These are phyloP conservation scores for Aricia agestis DNA, from an alignment of 1,140 invertebrate genomes.

Conservation along the genomic window DNA sequence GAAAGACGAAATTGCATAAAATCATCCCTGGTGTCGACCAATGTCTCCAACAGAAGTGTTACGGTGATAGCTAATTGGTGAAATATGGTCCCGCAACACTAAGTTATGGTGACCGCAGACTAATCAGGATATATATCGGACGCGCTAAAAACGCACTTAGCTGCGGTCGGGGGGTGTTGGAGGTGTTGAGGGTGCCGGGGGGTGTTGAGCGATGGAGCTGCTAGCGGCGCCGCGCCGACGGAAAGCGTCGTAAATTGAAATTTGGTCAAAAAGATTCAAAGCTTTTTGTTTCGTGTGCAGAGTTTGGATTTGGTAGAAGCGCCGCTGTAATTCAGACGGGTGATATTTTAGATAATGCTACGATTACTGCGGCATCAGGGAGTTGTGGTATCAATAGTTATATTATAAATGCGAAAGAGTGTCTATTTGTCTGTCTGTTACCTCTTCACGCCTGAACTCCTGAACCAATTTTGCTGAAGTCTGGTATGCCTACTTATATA, in stretches of 20 bases:
- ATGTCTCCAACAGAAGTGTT: too few relatives aligned
- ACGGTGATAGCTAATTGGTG: background rate
- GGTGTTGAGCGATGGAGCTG: background rate
- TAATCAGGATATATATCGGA: constrained; percentile 10
- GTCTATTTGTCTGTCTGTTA: too few relatives aligned
- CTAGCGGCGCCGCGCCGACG: constrained; percentile 7
- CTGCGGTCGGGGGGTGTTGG: constrained; percentile 6
- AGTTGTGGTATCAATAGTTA: too few relatives aligned
- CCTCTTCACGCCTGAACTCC: too few relatives aligned
- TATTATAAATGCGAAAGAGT: too few relatives aligned
- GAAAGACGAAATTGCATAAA: too few relatives aligned
- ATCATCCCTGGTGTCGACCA: too few relatives aligned
- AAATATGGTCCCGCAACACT: background rate
- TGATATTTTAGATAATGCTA: too few relatives aligned
- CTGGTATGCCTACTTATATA: too few relatives aligned
- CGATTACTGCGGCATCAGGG: too few relatives aligned
- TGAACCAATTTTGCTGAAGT: too few relatives aligned
- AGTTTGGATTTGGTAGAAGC: background rate
- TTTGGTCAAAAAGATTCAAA: constrained; percentile 20
- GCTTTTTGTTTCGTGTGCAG: constrained; percentile 11
- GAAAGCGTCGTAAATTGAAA: constrained; percentile 17
- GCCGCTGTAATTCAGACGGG: too few relatives aligned
- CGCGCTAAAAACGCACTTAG: constrained; percentile 12
- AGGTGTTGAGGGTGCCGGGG: background rate
- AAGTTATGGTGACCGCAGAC: constrained; percentile 11